Conservation (phyloP, 2,888 invertebrate species). For the Drosophila pseudotakahashii region DNA sequence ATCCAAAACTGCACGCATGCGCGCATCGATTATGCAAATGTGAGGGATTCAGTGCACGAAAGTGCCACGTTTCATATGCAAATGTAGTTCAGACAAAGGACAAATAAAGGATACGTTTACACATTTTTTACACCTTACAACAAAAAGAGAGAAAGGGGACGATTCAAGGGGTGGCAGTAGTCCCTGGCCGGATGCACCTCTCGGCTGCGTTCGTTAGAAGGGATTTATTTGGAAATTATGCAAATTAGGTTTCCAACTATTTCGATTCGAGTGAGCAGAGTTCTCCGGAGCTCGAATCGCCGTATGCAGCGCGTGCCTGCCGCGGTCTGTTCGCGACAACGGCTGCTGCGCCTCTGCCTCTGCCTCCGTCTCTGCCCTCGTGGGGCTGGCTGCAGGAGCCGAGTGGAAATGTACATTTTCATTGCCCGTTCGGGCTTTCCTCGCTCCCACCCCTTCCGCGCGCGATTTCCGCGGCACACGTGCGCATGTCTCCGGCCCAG, state of each 20-base stretch:
- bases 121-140: conserved; percentile 78
- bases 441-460: conserved; percentile 52
- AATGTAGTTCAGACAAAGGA: conserved; percentile 56
- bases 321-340: conserved; percentile 60
- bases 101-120: conserved; percentile 71
- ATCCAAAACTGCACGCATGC: conserved; percentile 68
- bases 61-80: conserved; percentile 77
- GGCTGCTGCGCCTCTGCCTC: conserved; percentile 63
- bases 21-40: conserved; percentile 71
- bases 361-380: conserved; percentile 42
- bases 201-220: conserved; percentile 32
- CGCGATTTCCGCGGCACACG: conserved; percentile 54
- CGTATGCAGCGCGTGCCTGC: conserved; percentile 55
- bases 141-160: conserved; percentile 39
- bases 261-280: conserved; percentile 44
- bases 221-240: conserved; percentile 76
- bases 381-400: conserved; percentile 67
- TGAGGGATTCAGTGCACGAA: conserved; percentile 10
- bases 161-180: conserved; percentile 48
- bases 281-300: conserved; percentile 3
- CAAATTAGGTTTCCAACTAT: conserved; percentile 69
- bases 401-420: conserved; percentile 65
- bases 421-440: conserved; percentile 25
- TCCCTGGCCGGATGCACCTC: conserved; percentile 47
- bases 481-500: conserved; percentile 70